These are phyloP conservation scores for Drosophila tani DNA, from an alignment of 1,140 invertebrate species.

Conservation along the genomic window DNA sequence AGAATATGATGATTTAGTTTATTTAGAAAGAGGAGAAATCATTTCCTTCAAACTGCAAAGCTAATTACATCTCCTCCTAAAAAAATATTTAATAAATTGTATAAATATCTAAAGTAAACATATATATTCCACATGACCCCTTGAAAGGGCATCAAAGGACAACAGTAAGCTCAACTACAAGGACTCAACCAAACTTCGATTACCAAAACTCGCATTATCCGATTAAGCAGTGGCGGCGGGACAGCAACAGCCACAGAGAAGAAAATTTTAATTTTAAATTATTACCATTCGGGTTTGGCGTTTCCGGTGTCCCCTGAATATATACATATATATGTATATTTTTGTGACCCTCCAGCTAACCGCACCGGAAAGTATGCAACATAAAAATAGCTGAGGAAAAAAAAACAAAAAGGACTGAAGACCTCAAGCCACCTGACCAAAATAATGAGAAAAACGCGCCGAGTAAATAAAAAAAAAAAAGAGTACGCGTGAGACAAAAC, in stretches of 20 bases:
- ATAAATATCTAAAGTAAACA: too few relatives aligned
- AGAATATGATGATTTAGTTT: too few relatives aligned
- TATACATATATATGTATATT: not conserved
- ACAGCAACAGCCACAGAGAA: slow-evolving; percentile 24
- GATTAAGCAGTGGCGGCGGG: slow-evolving; percentile 58
- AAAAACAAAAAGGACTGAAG: slow-evolving; percentile 15
- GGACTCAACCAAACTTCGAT: slow-evolving; percentile 78
- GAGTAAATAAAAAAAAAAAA: slow-evolving; percentile 52
- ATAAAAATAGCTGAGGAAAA: slow-evolving; percentile 50
- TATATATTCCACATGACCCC: not conserved
- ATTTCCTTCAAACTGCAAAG: too few relatives aligned
- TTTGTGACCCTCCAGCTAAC: slow-evolving; percentile 29
- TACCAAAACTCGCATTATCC: slow-evolving; percentile 73
- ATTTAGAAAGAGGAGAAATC: too few relatives aligned
- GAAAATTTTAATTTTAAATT: slow-evolving; percentile 78
- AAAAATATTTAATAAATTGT: not conserved
- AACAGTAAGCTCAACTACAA: slow-evolving; percentile 39
- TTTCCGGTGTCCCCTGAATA: slow-evolving; percentile 8
- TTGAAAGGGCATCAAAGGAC: slow-evolving; percentile 4
- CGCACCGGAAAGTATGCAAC: slow-evolving; percentile 59
- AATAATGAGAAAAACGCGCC: slow-evolving; percentile 64
- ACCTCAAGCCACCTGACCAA: slow-evolving; percentile 54
- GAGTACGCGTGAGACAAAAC: slow-evolving; percentile 46
- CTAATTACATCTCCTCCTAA: too few relatives aligned
- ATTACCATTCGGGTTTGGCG: slow-evolving; percentile 50